phyloP scores from a whole-genome alignment of 1,140 invertebrate genomes.

The Euschistus heros region DNA sequence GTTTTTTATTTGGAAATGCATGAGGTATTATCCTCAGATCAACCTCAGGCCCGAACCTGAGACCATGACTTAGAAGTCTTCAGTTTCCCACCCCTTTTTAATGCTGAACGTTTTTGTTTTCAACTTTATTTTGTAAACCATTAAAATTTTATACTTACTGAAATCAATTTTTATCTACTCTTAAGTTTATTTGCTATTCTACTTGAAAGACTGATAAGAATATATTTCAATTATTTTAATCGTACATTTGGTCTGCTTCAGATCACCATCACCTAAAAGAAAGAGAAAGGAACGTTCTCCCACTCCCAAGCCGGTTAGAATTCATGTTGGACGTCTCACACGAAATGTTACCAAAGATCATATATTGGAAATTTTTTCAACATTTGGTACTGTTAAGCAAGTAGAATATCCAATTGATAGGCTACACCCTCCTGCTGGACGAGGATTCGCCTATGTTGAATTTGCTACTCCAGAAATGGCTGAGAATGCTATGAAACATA shows the following conservation, averaged over 20 bases:
- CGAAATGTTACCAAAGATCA: conserved; percentile 90
- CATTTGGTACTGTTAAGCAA: conserved; percentile 80
- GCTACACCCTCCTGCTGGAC: conserved; percentile 69
- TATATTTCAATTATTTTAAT: conserved; percentile 5
- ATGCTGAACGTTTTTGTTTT: no score
- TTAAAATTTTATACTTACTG: no score
- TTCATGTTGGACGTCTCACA: conserved; percentile 84
- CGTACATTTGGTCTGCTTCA: conserved; percentile 32
- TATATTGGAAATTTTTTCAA: conserved; percentile 87
- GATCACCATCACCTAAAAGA: conserved; percentile 42
- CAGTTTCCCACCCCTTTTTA: no score
- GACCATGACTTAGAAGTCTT: no score
- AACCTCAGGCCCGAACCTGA: no score
- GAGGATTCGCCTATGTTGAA: conserved; percentile 91
- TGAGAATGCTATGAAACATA: conserved; percentile 97
- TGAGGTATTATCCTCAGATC: no score
- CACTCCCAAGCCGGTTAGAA: conserved; percentile 75
- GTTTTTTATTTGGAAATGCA: no score
- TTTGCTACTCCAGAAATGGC: conserved; percentile 89
- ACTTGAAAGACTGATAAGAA: not conserved
- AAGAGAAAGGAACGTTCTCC: conserved; percentile 67
- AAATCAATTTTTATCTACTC: conserved; percentile 10
- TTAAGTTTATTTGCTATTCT: not conserved
- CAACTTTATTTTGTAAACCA: no score
- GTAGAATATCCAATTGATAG: conserved; percentile 84